A percentile compares a stretch with the other conserved stretches of the same genome.
phyloP scores from a whole-genome alignment of 2,113 vertebrate species.

The Eulemur macaco region DNA sequence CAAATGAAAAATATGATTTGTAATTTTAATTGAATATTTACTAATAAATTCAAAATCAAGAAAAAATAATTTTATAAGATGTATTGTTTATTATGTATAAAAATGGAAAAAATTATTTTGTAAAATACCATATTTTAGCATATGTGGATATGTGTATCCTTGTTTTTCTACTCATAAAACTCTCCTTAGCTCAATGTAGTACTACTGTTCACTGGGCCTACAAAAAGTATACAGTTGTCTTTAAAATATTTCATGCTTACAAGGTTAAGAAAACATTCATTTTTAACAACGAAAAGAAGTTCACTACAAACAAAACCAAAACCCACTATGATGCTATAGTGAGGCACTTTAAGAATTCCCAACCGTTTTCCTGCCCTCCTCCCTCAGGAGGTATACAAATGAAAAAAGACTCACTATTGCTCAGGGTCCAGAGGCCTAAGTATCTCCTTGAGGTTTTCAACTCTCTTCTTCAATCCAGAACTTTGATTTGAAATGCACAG shows the following conservation, averaged over 20 bases:
- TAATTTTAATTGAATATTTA: conserved; percentile 37
- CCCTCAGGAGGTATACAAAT: not conserved
- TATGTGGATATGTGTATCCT: not conserved
- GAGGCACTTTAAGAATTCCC: not conserved
- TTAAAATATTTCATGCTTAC: not conserved
- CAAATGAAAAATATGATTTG: conserved; percentile 16
- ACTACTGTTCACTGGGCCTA: not conserved
- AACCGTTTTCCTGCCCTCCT: not conserved
- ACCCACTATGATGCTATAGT: not conserved
- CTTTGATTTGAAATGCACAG: not conserved
- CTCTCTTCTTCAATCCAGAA: not conserved
- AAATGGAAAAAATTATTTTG: conserved; percentile 33
- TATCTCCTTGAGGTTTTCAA: not conserved
- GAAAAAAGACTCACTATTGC: not conserved
- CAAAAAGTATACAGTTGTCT: not conserved
- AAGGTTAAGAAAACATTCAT: conserved; percentile 1
- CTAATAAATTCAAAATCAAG: not conserved
- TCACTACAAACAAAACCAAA: not conserved
- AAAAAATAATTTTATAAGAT: conserved; percentile 2
- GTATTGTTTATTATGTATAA: not conserved
- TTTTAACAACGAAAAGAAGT: not conserved
- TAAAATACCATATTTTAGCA: conserved; percentile 3
- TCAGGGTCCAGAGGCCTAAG: not conserved
- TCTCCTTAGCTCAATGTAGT: not conserved
- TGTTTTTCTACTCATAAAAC: not conserved